phyloP scores from a whole-genome alignment of 2,113 vertebrate species.

The Salvelinus namaycush region DNA sequence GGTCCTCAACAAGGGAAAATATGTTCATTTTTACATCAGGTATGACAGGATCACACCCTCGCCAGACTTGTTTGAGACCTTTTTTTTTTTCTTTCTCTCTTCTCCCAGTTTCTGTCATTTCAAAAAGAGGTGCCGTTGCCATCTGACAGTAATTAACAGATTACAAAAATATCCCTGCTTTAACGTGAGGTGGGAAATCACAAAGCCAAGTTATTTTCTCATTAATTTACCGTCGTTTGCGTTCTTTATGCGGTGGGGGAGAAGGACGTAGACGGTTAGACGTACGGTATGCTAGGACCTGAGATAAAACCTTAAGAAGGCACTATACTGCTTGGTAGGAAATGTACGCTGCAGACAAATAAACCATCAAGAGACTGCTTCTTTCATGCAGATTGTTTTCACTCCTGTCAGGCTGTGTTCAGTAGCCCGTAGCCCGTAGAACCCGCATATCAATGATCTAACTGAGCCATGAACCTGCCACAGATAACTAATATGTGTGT shows the following conservation, averaged over 20 bases:
- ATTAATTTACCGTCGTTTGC: constrained; percentile 84
- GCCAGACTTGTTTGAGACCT: constrained; percentile 74
- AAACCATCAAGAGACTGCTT: constrained; percentile 64
- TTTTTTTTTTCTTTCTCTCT: constrained; percentile 67
- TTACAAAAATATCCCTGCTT: constrained; percentile 95
- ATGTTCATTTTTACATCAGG: constrained; percentile 67
- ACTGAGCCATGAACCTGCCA: constrained; percentile 48
- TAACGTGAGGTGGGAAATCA: constrained; percentile 92
- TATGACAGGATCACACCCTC: constrained; percentile 73
- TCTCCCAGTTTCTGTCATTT: constrained; percentile 78
- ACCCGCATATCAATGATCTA: constrained; percentile 72
- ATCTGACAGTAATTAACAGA: constrained; percentile 96
- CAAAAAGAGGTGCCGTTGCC: constrained; percentile 84
- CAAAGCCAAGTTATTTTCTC: constrained; percentile 84
- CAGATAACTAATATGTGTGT: constrained; percentile 49
- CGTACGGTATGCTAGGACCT: constrained; percentile 63
- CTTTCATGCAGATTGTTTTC: constrained; percentile 82
- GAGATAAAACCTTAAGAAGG: constrained; percentile 82
- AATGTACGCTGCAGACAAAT: constrained; percentile 76
- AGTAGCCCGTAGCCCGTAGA: constrained; percentile 75
- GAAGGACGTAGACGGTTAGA: constrained; percentile 43
- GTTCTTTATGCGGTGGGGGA: constrained; percentile 79
- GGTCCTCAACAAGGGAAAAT: constrained; percentile 51
- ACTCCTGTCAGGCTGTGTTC: constrained; percentile 73
- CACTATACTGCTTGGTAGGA: constrained; percentile 73